These are phyloP conservation scores for Pteronura brasiliensis DNA, from an alignment of 2,113 vertebrate genomes.

Conservation along the genomic window DNA sequence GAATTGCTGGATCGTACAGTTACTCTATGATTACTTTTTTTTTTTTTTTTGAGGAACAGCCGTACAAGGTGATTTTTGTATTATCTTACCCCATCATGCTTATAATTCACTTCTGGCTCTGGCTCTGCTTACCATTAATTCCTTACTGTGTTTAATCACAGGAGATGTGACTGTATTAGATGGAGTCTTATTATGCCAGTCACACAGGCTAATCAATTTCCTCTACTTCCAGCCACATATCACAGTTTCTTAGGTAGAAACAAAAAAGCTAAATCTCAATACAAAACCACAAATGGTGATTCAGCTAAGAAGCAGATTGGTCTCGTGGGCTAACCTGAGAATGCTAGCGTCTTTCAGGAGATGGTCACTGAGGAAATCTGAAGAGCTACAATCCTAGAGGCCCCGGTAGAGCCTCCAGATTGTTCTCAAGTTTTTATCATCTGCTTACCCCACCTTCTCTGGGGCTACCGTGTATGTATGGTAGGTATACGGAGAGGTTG, in stretches of 20 bases:
- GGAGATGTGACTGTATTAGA: background rate
- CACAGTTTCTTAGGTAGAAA: background rate
- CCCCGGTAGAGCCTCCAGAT: background rate
- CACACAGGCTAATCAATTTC: background rate
- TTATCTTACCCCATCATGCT: background rate
- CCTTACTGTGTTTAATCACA: background rate
- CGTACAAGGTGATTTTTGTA: background rate
- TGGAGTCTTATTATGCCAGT: background rate
- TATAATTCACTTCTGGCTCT: background rate
- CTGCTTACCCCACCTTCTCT: background rate
- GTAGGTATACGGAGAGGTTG: too few relatives aligned
- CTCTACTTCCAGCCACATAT: background rate
- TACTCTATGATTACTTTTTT: background rate
- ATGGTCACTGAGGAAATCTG: too few relatives aligned
- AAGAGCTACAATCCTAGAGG: background rate
- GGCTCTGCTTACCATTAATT: background rate
- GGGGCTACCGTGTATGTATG: accelerated
- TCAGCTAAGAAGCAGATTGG: background rate
- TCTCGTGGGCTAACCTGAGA: background rate
- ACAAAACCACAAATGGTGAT: background rate
- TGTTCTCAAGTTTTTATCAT: background rate
- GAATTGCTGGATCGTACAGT: background rate
- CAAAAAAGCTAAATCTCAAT: background rate
- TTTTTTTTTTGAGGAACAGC: background rate
- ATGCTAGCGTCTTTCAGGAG: background rate